These are phyloP conservation scores for Bombus affinis DNA, from an alignment of 1,140 invertebrate species.

Conservation along the genomic window DNA sequence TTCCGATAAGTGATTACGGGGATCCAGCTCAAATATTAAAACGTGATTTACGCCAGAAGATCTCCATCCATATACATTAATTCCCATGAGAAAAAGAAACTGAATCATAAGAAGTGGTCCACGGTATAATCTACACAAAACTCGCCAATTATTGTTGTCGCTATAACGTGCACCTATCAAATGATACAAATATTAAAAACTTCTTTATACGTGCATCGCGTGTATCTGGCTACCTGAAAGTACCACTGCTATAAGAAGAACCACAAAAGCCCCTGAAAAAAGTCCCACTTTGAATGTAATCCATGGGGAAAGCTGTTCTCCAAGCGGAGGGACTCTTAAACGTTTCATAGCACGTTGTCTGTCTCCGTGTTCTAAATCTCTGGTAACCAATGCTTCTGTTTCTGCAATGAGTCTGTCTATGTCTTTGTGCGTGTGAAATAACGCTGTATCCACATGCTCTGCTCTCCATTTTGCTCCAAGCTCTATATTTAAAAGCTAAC, in stretches of 20 bases:
- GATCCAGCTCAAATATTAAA: constrained; percentile 96
- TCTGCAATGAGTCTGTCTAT: constrained; percentile 93
- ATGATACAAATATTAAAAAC: not conserved
- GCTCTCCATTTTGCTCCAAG: constrained; percentile 88
- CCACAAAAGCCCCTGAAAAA: constrained; percentile 91
- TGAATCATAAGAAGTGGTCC: constrained; percentile 92
- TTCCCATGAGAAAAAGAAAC: constrained; percentile 92
- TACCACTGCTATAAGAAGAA: constrained; percentile 89
- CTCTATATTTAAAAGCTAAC: constrained; percentile 84
- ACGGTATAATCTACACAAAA: constrained; percentile 88
- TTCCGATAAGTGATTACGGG: constrained; percentile 92
- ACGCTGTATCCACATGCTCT: constrained; percentile 90
- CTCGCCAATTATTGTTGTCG: constrained; percentile 80
- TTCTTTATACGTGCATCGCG: not conserved
- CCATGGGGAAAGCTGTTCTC: constrained; percentile 92
- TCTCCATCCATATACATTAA: constrained; percentile 95
- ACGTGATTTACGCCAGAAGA: constrained; percentile 96
- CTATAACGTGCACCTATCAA: constrained; percentile 80
- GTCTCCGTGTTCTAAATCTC: constrained; percentile 92
- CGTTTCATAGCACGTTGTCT: constrained; percentile 94
- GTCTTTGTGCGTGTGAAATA: constrained; percentile 94
- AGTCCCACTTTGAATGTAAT: constrained; percentile 93
- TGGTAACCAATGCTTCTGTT: constrained; percentile 91
- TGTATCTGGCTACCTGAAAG: constrained; percentile 85
- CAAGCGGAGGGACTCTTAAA: constrained; percentile 92